phyloP scores from a whole-genome alignment of 2,113 vertebrate species.

The Isurus oxyrinchus region DNA sequence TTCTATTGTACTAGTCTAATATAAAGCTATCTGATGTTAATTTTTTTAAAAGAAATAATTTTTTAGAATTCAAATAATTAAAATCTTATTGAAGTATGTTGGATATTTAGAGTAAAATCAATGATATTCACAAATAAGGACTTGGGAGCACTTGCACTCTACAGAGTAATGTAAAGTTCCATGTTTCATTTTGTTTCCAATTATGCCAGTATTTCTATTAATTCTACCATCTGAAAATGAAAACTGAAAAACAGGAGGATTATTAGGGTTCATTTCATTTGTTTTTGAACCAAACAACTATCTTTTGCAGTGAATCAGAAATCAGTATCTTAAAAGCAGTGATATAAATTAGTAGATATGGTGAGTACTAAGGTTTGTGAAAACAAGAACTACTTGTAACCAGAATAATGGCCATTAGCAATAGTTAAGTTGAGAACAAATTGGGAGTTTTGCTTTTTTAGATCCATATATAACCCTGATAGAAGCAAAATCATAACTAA shows the following conservation, averaged over 20 bases:
- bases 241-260: neutral
- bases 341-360: neutral
- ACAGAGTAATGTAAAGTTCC: neutral
- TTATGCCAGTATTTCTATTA: neutral
- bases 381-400: neutral
- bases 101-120: neutral
- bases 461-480: neutral
- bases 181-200: neutral
- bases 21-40: neutral
- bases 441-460: constrained; percentile 3
- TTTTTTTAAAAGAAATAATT: neutral
- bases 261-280: neutral
- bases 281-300: neutral
- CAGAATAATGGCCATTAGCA: neutral
- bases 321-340: neutral
- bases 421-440: neutral
- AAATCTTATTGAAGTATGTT: neutral
- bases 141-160: neutral
- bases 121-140: neutral
- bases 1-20: neutral
- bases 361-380: neutral
- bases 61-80: neutral
- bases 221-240: neutral
- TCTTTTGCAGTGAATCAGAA: neutral
- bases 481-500: neutral